Evolutionary conservation across 2,113 vertebrate genomes (phyloP), one percentile per base, ranked within the genome.

Genomic region (Sinosuthora webbiana): DNA sequence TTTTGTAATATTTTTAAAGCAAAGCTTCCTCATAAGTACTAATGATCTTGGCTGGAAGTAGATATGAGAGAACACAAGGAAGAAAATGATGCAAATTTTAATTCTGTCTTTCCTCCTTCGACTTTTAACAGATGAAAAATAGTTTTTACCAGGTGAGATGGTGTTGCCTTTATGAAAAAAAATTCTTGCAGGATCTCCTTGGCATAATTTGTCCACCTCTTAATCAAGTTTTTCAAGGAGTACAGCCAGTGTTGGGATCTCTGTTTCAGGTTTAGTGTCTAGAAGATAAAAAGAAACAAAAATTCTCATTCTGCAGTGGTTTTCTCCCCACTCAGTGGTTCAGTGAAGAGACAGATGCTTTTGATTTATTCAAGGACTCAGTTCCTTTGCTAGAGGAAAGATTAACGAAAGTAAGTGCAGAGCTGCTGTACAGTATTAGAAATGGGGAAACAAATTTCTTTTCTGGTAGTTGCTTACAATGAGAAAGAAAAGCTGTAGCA

Each of bases 61-160:
- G 31, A 11, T 53, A 11, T 14, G 39, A 90, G 10, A 80, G 39
- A 93, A 90, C 6, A 92, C 33, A 92, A 91, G 60, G 91, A 89
- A 93, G n/a, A 23, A 83, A 71, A 92, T 87, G 52, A 95, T 87
- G 83, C 69, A 91, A 55, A 94, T 89, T 87, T 81, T 92, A 65
- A 35, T 74, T 77, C 68, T 75, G 30, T 68, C 56, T 89, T 87
- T 77, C 60, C 63, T 86, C 31, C 55, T 96, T 85, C 90, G 79
- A 92, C 52, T 88, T 93, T 67, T 52, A 86, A 55, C 33, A 86
- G 59, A 92, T 70, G 55, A 94, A 96, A 94, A 90, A 83, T 59
- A 81, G 39, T 22, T 83, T 86, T 94, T 77, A 50, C 27, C 19
- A 60, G 47, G 33, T 90, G 18, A 83, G 47, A 49, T 71, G 56